A percentile compares a stretch with the other conserved stretches of the same genome.
Evolutionary conservation across 2,797 vertebrate genomes (phyloP).

Genomic region (Oceanodroma leucorhoa): DNA sequence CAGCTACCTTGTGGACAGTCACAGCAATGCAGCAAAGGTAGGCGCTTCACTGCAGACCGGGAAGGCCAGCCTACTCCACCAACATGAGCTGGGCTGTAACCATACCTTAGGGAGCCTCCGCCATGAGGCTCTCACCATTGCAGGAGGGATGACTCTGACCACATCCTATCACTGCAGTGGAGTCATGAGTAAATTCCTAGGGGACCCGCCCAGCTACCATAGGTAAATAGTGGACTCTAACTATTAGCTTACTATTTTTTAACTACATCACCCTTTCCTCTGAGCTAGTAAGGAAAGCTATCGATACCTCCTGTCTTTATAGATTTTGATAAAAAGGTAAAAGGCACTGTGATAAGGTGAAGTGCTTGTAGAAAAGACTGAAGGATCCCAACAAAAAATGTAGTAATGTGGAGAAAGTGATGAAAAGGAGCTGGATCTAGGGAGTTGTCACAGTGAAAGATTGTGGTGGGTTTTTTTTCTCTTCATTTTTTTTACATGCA

Average conservation of each 20-base stretch:
- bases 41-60: neutral
- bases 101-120: neutral
- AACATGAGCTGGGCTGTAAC: neutral
- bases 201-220: neutral
- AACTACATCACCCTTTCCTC: neutral
- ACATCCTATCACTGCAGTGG: neutral
- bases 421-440: neutral
- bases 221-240: neutral
- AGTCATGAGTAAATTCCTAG: neutral
- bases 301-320: neutral
- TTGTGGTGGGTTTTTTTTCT: neutral
- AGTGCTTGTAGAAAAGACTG: neutral
- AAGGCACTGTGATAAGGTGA: neutral
- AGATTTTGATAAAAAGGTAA: neutral
- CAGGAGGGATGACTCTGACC: neutral
- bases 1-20: neutral
- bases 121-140: fast-evolving
- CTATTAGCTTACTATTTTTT: neutral
- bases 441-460: neutral
- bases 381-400: neutral
- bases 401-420: neutral
- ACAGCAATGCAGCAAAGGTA: neutral
- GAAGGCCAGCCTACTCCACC: neutral
- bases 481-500: neutral
- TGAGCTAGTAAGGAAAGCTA: neutral